Percentiles rank a stretch among this genome's conserved stretches.
Conservation (phyloP, 2,888 invertebrate species). For the Unio pictorum region DNA sequence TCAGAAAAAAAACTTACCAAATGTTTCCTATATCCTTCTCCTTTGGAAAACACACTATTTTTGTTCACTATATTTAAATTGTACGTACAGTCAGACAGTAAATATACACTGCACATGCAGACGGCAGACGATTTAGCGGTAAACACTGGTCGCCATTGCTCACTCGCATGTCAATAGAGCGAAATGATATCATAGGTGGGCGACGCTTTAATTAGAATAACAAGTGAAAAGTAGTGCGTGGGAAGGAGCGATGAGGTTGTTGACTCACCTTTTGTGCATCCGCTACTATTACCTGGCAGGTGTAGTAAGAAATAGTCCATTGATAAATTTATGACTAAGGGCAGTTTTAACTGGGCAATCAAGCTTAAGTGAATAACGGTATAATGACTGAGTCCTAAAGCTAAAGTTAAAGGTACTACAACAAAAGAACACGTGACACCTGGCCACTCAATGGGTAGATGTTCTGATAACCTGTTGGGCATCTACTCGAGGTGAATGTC, state of each 20-base stretch:
- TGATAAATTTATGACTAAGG: background rate
- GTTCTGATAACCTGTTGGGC: too few species aligned
- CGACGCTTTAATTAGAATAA: slow-evolving; percentile 25
- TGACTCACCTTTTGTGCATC: slow-evolving; percentile 20
- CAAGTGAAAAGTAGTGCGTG: slow-evolving; percentile 32
- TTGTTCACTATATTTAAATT: too few species aligned
- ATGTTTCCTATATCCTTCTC: too few species aligned
- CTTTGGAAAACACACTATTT: too few species aligned
- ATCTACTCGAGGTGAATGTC: too few species aligned
- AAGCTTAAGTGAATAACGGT: background rate
- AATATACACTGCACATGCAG: too few species aligned
- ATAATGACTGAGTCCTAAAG: too few species aligned
- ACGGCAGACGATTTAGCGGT: background rate
- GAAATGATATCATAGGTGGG: slow-evolving; percentile 35
- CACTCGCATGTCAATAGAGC: slow-evolving; percentile 36
- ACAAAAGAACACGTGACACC: too few species aligned
- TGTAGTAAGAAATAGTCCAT: slow-evolving; percentile 37
- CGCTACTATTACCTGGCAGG: slow-evolving; percentile 34
- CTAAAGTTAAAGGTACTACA: too few species aligned
- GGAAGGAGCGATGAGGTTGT: slow-evolving; percentile 12
- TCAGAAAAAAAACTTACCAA: too few species aligned
- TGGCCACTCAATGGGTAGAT: too few species aligned
- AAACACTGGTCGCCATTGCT: slow-evolving; percentile 33
- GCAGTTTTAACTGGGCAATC: slow-evolving; percentile 3
- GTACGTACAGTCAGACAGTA: too few species aligned